These are phyloP conservation scores for Psix sp. DNA, from an alignment of 1,140 invertebrate genomes.

Conservation along the genomic window DNA sequence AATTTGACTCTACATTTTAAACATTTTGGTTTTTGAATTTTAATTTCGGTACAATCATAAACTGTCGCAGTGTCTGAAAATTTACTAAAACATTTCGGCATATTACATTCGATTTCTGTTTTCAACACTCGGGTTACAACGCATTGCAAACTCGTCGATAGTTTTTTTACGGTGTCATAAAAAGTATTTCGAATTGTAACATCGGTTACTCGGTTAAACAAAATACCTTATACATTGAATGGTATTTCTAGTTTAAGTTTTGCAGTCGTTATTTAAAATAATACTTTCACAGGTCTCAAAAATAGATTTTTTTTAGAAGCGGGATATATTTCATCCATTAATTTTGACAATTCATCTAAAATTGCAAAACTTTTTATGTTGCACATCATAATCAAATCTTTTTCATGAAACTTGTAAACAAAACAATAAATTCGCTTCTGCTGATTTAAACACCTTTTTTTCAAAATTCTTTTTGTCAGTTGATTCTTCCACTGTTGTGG, in stretches of 20 bases:
- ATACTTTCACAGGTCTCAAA: slow-evolving; percentile 16
- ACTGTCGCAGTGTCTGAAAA: slow-evolving; percentile 40
- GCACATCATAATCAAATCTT: slow-evolving; percentile 34
- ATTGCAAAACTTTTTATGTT: slow-evolving; percentile 34
- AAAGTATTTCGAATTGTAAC: slow-evolving; percentile 23
- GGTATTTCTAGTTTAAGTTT: slow-evolving; percentile 27
- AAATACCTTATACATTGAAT: slow-evolving; percentile 27
- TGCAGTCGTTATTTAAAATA: slow-evolving; percentile 17
- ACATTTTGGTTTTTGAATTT: slow-evolving; percentile 45
- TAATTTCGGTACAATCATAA: slow-evolving; percentile 60
- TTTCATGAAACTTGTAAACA: slow-evolving; percentile 28
- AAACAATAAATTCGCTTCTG: slow-evolving; percentile 15
- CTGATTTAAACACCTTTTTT: slow-evolving; percentile 28
- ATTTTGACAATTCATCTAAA: slow-evolving; percentile 26
- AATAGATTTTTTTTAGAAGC: slow-evolving; percentile 3
- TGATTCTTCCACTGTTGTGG: too few relatives aligned
- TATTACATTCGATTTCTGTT: slow-evolving; percentile 37
- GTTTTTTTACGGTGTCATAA: too few relatives aligned
- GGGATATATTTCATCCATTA: slow-evolving; percentile 25
- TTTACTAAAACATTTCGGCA: slow-evolving; percentile 52
- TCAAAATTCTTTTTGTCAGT: too few relatives aligned
- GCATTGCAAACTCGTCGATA: slow-evolving; percentile 20
- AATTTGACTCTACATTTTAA: slow-evolving; percentile 48
- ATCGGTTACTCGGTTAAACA: slow-evolving; percentile 4
- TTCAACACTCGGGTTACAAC: slow-evolving; percentile 20